Percentiles rank a stretch among this genome's conserved stretches.
Evolutionary conservation across 2,113 vertebrate genomes (phyloP).

Genomic region (Hoplias malabaricus): DNA sequence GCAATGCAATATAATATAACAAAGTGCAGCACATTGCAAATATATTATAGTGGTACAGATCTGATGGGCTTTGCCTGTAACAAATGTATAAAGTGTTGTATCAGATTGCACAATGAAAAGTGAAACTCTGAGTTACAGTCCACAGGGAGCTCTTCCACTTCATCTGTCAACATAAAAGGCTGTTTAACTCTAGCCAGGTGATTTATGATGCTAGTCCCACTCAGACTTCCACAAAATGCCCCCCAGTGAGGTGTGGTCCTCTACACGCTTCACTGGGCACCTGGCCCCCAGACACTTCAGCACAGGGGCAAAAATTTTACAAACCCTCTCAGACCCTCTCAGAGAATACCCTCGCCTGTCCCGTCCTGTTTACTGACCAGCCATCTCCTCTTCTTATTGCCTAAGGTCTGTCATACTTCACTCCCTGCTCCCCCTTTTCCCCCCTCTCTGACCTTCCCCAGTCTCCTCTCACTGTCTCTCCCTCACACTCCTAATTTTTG

Average conservation of each 20-base stretch:
- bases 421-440: not conserved
- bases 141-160: constrained; percentile 14
- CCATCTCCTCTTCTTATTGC: constrained; percentile 2
- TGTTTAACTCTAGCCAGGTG: constrained; percentile 64
- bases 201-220: constrained; percentile 70
- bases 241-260: constrained; percentile 53
- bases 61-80: not conserved
- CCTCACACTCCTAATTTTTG: constrained; percentile 8
- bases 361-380: constrained; percentile 2
- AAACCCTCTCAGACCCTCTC: too few species aligned
- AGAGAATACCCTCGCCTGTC: constrained; percentile 44
- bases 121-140: constrained; percentile 35
- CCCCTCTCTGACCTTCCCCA: not conserved
- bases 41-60: not conserved
- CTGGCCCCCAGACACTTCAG: constrained; percentile 52
- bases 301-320: constrained; percentile 26
- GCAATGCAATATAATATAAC: too few species aligned
- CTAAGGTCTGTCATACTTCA: constrained; percentile 29
- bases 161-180: constrained; percentile 58
- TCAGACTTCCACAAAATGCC: constrained; percentile 40
- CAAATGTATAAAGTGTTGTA: not conserved
- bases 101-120: not conserved
- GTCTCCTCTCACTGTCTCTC: constrained; percentile 2
- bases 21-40: too few species aligned
- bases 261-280: constrained; percentile 63